A percentile compares a stretch with the other conserved stretches of the same genome.
Evolutionary conservation across 2,888 invertebrate species (phyloP).

Genomic region (Thereva unica): DNA sequence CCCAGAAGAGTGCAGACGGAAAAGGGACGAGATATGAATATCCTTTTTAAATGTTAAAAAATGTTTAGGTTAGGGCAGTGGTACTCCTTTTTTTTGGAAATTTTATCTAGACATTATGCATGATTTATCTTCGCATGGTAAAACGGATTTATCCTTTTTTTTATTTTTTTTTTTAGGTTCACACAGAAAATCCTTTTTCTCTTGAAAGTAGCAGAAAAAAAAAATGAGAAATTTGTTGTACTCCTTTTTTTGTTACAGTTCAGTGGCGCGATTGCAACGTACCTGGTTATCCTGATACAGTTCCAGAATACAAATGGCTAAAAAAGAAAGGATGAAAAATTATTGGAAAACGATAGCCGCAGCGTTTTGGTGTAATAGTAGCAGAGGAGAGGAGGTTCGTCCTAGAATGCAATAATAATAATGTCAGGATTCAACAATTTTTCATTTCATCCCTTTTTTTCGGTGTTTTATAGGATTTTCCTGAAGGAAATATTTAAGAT

Average conservation of each 20-base stretch:
- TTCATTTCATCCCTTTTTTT: too few relatives aligned
- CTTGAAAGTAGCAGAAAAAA: constrained; percentile 15
- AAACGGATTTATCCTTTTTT: neutral
- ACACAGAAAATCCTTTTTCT: constrained; percentile 21
- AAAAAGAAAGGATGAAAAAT: neutral
- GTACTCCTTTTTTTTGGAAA: neutral
- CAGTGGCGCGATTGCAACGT: constrained; percentile 62
- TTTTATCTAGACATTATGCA: constrained; percentile 23
- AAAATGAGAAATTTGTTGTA: constrained; percentile 14
- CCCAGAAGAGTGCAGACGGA: neutral
- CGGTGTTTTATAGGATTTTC: too few relatives aligned
- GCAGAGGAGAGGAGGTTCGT: neutral
- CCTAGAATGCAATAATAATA: too few relatives aligned
- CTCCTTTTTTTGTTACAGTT: constrained; percentile 55
- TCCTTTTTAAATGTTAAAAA: constrained; percentile 1
- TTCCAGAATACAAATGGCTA: constrained; percentile 61
- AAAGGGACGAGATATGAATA: constrained; percentile 20
- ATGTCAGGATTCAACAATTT: too few relatives aligned
- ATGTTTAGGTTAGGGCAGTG: neutral
- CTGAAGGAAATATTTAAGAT: neutral
- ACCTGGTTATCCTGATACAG: constrained; percentile 62
- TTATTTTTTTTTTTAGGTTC: neutral
- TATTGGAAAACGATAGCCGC: neutral
- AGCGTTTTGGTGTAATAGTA: neutral
- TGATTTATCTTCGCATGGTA: constrained; percentile 17